A percentile compares a stretch with the other conserved stretches of the same genome.
Conservation (phyloP, 2,888 invertebrate species). For the Nemotelus pantherinus region DNA sequence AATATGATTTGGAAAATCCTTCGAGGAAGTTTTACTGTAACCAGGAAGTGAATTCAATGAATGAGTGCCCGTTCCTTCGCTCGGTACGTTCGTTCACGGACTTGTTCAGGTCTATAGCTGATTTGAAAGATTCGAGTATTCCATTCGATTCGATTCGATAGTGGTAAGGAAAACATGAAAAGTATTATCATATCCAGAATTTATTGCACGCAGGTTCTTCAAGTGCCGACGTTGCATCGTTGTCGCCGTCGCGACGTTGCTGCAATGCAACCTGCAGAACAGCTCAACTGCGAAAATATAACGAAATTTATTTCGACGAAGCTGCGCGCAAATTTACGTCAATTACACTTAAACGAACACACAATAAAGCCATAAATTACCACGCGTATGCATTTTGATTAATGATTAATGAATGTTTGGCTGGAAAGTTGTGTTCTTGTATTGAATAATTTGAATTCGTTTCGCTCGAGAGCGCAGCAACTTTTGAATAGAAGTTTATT, state of each 20-base stretch:
- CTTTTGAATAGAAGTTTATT: no score
- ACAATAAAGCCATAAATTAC: conserved; percentile 35
- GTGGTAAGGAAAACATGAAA: not conserved
- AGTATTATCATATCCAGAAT: not conserved
- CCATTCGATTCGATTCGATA: no score
- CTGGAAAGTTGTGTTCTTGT: not conserved
- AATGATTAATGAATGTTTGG: conserved; percentile 2
- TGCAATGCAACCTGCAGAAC: not conserved
- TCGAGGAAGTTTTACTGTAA: no score
- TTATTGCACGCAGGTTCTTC: not conserved
- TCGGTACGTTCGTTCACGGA: no score
- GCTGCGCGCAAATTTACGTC: conserved; percentile 27
- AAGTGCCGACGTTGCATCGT: not conserved
- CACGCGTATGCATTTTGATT: conserved; percentile 23
- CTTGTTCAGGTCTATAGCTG: no score
- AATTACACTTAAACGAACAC: conserved; percentile 36
- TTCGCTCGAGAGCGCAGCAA: no score
- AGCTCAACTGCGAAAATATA: conserved; percentile 10
- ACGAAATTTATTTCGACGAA: conserved; percentile 22
- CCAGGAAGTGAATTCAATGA: no score
- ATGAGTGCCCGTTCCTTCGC: no score
- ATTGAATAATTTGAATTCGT: conserved; percentile 14
- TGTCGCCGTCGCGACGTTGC: not conserved
- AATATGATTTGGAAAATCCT: no score
- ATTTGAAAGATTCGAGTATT: no score